Base-by-base conservation (phyloP, 2,888 invertebrate genomes). In the Cremastobaeus sp. region DNA sequence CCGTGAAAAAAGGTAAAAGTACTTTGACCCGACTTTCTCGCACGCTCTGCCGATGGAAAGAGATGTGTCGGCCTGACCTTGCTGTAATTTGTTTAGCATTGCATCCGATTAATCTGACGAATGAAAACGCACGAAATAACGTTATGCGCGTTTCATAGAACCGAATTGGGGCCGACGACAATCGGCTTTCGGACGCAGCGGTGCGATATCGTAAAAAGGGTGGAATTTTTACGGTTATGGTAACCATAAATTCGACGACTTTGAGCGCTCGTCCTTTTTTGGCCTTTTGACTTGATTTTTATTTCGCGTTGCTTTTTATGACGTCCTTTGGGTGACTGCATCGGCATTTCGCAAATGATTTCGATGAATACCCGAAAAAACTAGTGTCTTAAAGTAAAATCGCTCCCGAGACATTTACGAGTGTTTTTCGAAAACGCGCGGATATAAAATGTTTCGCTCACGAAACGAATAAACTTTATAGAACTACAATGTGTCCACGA, bases 1-100 rank as follows among this genome's bases (percentile, higher is more conserved):
- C 70, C 70, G 70, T 70, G 70, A 70, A 70, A 70, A 70, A 62
- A 70, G 62, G 70, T 70, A 70, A 70, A 70, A 70, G 70, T 70
- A 55, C 70, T 70, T 70, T 70, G 70, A 70, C 70, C 70, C 70
- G 55, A 50, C 70, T 70, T 70, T 70, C 70, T 70, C 70, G 70
- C 70, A 35, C 50, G 70, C 35, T 62, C 20, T 34, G 39, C 54
- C 41, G 30, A 60, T 45, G 50, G 30, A 70, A 70, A 64, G 47
- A 54, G 62, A 70, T 47, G 69, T 30, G 35, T 47, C 48, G 69
- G 12, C 20, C 45, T 43, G 69, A 62, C 60, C 52, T 62, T 69
- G 69, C 60, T 45, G 59, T 52, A 50, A 60, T 68, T 68, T 59
- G 59, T 54, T 65, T 65, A 48, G 52, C 48, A 25, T 25, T 15